phyloP scores from a whole-genome alignment of 2,888 invertebrate genomes.

The Hypomecis punctinalis region DNA sequence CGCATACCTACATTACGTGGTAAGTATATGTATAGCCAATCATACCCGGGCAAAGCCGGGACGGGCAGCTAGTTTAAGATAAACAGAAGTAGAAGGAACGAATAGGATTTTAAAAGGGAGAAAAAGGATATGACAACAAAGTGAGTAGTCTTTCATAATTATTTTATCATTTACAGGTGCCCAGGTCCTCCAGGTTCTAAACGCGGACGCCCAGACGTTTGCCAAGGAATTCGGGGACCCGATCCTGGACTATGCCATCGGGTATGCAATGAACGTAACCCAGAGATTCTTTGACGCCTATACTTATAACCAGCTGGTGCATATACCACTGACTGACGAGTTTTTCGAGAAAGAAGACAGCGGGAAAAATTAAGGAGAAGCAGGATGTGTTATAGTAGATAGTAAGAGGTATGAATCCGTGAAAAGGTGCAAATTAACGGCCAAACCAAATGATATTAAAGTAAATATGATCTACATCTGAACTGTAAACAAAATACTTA shows the following conservation, averaged over 20 bases:
- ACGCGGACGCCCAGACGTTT: slow-evolving; percentile 74
- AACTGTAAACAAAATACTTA: too few species aligned
- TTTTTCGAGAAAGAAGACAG: slow-evolving; percentile 72
- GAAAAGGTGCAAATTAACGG: neutral
- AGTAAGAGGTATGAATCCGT: too few species aligned
- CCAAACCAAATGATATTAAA: too few species aligned
- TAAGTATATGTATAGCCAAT: too few species aligned
- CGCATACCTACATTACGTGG: too few species aligned
- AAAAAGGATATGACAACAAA: too few species aligned
- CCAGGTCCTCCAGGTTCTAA: slow-evolving; percentile 71
- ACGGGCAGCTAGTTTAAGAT: too few species aligned
- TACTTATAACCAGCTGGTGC: slow-evolving; percentile 75
- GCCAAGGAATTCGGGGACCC: slow-evolving; percentile 79
- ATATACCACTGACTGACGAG: slow-evolving; percentile 72
- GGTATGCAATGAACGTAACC: slow-evolving; percentile 79
- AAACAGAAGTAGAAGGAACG: too few species aligned
- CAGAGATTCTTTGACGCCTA: slow-evolving; percentile 78
- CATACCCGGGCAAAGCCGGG: too few species aligned
- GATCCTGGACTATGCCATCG: slow-evolving; percentile 78
- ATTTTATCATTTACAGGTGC: slow-evolving; percentile 59
- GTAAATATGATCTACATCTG: too few species aligned
- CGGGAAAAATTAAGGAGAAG: neutral
- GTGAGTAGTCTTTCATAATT: too few species aligned
- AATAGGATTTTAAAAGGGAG: too few species aligned
- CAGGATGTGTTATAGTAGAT: neutral